A percentile compares a stretch with the other conserved stretches of the same genome.
Conservation (phyloP, 2,113 vertebrate species). For the Prinia subflava region DNA sequence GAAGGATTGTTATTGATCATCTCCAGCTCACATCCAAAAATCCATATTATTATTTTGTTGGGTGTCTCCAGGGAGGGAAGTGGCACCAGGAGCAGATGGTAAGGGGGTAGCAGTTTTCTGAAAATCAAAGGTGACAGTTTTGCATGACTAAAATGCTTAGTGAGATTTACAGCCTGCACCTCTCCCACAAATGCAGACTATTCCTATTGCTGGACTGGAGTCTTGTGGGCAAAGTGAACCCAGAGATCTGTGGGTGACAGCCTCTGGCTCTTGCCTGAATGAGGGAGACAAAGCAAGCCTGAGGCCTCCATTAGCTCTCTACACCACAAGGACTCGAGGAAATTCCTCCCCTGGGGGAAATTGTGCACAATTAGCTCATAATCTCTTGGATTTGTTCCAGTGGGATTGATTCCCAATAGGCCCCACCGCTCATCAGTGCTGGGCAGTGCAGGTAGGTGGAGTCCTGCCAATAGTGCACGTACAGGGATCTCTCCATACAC, state of each 20-base stretch:
- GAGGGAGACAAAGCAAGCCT: background rate
- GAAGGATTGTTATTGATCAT: background rate
- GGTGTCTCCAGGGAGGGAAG: background rate
- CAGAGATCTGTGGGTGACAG: background rate
- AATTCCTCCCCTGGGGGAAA: background rate
- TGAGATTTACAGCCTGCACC: background rate
- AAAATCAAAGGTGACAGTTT: constrained; percentile 37
- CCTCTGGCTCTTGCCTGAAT: background rate
- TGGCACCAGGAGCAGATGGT: constrained; percentile 26
- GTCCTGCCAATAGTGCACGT: background rate
- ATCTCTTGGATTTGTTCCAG: background rate
- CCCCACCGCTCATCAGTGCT: fast-evolving
- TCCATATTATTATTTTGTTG: background rate
- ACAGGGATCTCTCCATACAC: fast-evolving
- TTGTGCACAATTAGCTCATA: background rate
- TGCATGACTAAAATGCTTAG: constrained; percentile 9
- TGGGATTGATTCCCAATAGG: background rate
- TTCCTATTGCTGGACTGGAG: background rate
- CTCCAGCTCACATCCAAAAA: background rate
- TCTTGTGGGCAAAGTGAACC: background rate
- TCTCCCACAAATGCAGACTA: background rate
- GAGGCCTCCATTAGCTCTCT: background rate
- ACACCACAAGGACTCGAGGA: background rate
- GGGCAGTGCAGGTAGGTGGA: background rate
- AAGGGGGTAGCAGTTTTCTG: constrained; percentile 25